Base-by-base conservation (phyloP, 2,888 invertebrate species). In the Carabus problematicus region DNA sequence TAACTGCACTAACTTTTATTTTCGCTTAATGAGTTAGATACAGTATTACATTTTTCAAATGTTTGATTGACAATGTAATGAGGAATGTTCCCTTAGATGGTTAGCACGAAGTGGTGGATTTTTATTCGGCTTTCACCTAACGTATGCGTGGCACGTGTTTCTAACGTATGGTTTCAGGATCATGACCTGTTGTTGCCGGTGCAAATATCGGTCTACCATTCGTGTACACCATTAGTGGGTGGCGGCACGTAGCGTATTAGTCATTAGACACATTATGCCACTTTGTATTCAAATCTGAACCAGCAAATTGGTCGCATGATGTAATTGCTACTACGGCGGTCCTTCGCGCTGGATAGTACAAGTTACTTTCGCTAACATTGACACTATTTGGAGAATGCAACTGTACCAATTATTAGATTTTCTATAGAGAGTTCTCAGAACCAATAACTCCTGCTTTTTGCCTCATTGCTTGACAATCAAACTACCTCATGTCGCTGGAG, bases 201-300 rank as follows among this genome's bases (percentile, higher is more conserved):
- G 40, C 3, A 56, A 29, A 29, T 8, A 56, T 19, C 11, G 11
- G 2, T 45, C 45, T 45, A 14, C 39, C 18, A 40, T 12, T 16
- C 54, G 12, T 18, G 40, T 29, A 29, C 56, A 12, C 40, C 29
- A 45, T 52, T 63, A 54, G 63, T 63, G 54, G 54, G 52, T 54
- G 63, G 63, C 12, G 40, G 54, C 52, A 16, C 49, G 54, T 54
- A 63, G 41, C 41, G 63, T 63, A 63, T 63, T 59, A 66, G 49
- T 66, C 66, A 66, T 66, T 66, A 59, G 66, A 16, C 16, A 39
- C 58, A 66, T 59, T 45, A 66, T 66, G 64, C 55, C 56, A 59
- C 59, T 59, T 49, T 59, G 59, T 47, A 47, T 47, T 49, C 66
- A 49, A 59, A 45, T 49, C 19, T 45, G 6, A 29, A 6, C 29